These are phyloP conservation scores for Diarsia mendica DNA, from an alignment of 2,888 invertebrate species.

Conservation along the genomic window DNA sequence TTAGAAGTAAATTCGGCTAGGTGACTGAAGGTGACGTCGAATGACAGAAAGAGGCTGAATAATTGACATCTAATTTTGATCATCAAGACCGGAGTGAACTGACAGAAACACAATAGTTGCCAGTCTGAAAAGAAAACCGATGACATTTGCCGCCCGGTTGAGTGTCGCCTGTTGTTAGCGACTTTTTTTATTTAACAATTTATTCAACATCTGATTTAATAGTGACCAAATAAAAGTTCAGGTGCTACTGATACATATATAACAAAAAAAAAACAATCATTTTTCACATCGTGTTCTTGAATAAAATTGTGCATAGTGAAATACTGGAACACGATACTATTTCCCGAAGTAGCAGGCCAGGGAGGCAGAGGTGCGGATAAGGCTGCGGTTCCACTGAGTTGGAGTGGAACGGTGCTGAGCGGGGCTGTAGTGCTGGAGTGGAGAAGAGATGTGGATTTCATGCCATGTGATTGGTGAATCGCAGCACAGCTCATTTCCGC, in stretches of 20 bases:
- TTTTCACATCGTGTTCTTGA: no score
- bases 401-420: no score
- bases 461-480: no score
- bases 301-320: background rate
- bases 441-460: no score
- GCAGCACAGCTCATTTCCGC: no score
- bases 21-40: slow-evolving; percentile 61
- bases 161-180: background rate
- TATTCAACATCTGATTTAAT: background rate
- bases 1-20: slow-evolving; percentile 29
- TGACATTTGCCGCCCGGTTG: background rate
- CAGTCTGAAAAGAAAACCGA: background rate
- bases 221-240: background rate
- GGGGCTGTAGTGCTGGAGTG: no score
- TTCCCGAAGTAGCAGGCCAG: background rate
- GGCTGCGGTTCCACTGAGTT: no score
- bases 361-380: background rate
- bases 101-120: background rate
- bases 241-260: no score
- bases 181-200: background rate
- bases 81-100: background rate
- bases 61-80: background rate
- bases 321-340: slow-evolving; percentile 6
- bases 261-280: no score
- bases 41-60: slow-evolving; percentile 31